Evolutionary conservation across 1,140 invertebrate genomes (phyloP).

Genomic region (Scaptomyza montana): DNA sequence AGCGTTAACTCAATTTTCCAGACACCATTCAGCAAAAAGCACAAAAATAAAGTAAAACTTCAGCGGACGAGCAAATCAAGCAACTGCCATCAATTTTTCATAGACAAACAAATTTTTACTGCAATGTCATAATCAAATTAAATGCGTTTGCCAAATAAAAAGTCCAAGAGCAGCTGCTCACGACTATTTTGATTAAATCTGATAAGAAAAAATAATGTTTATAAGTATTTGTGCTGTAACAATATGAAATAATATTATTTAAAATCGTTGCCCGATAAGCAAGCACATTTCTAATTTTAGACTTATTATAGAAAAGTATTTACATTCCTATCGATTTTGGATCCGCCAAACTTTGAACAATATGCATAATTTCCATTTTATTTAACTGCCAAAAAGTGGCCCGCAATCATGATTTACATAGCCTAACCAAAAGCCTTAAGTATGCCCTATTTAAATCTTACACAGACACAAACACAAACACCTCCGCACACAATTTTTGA

Average conservation of each 20-base stretch:
- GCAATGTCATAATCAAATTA: conserved; percentile 73
- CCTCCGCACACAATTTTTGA: not conserved
- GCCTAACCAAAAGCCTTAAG: not conserved
- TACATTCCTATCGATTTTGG: not conserved
- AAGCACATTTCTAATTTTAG: not conserved
- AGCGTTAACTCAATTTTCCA: conserved; percentile 56
- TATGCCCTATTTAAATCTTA: not conserved
- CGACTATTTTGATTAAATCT: conserved; percentile 19
- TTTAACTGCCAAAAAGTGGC: not conserved
- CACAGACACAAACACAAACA: no score
- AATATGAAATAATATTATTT: conserved; percentile 12
- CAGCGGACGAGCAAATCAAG: conserved; percentile 14
- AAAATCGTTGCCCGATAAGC: conserved; percentile 37
- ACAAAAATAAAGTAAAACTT: conserved; percentile 21
- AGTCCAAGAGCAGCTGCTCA: conserved; percentile 24
- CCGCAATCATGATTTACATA: conserved; percentile 5
- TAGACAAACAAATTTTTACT: conserved; percentile 62
- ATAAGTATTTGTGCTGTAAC: conserved; percentile 7
- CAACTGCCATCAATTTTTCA: conserved; percentile 63
- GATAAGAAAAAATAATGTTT: not conserved
- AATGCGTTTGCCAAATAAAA: conserved; percentile 49
- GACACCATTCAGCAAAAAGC: conserved; percentile 12
- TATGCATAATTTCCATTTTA: not conserved
- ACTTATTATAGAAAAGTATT: not conserved
- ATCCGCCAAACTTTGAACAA: not conserved